Evolutionary conservation across 1,140 invertebrate genomes (phyloP).

Genomic region (Pseudomyrmex flavicornis): DNA sequence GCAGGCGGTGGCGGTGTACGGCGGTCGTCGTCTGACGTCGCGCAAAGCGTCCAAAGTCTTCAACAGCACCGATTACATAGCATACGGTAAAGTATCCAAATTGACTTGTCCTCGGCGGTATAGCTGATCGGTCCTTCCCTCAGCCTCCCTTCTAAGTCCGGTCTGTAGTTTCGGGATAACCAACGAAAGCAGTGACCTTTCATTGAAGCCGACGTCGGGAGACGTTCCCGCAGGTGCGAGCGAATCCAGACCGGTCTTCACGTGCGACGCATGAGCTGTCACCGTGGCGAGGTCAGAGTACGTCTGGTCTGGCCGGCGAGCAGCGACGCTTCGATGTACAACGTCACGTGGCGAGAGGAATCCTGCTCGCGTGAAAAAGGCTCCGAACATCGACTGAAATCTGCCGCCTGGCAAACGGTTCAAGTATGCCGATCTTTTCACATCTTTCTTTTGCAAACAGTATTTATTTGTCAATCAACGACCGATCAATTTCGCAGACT

Average conservation of each 20-base stretch:
- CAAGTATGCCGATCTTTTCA: constrained; percentile 53
- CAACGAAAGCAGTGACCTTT: constrained; percentile 71
- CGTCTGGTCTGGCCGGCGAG: constrained; percentile 74
- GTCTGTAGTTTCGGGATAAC: constrained; percentile 66
- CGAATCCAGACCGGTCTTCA: constrained; percentile 69
- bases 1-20: constrained; percentile 88
- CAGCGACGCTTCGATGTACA: constrained; percentile 66
- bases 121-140: constrained; percentile 30
- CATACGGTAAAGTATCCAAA: constrained; percentile 78
- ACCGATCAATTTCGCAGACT: constrained; percentile 58
- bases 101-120: background rate
- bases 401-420: constrained; percentile 54
- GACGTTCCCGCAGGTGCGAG: constrained; percentile 73
- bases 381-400: constrained; percentile 39
- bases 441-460: background rate
- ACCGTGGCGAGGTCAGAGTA: constrained; percentile 71
- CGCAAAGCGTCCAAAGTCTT: constrained; percentile 88
- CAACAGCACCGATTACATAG: constrained; percentile 87
- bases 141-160: constrained; percentile 48
- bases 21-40: constrained; percentile 87
- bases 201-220: constrained; percentile 72
- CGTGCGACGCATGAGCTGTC: constrained; percentile 74
- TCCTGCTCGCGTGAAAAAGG: constrained; percentile 62
- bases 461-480: background rate
- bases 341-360: constrained; percentile 73